Evolutionary conservation across 92 coral and sea anemone genomes (phyloP).

Genomic region (Phenganax stokvisi): DNA sequence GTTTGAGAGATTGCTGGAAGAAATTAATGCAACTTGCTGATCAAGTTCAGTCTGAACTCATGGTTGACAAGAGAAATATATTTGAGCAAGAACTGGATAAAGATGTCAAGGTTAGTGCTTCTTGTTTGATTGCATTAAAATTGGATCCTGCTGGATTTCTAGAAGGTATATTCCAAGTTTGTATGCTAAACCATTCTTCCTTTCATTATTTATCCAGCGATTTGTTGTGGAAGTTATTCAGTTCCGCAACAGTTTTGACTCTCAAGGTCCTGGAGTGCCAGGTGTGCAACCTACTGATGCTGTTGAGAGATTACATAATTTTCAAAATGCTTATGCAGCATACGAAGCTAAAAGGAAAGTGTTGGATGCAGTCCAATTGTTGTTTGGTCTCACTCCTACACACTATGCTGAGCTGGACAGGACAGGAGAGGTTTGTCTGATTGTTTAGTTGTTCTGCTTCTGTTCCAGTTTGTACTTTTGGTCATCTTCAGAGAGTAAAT

Average conservation of each 20-base stretch:
- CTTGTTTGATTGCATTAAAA: not conserved
- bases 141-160: too few species aligned
- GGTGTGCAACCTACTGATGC: conserved; percentile 97
- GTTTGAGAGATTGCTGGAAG: conserved; percentile 84
- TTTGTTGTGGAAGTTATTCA: conserved; percentile 97
- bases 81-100: conserved; percentile 98
- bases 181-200: not conserved
- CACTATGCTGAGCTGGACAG: conserved; percentile 93
- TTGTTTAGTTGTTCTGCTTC: not conserved
- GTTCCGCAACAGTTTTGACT: conserved; percentile 97
- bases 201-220: conserved; percentile 49
- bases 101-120: conserved; percentile 79
- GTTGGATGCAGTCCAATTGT: conserved; percentile 79
- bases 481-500: too few species aligned
- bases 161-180: too few species aligned
- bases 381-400: conserved; percentile 83
- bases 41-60: conserved; percentile 74
- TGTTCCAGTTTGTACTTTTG: too few species aligned
- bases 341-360: conserved; percentile 84
- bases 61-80: conserved; percentile 85
- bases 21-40: conserved; percentile 82
- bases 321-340: conserved; percentile 86
- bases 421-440: conserved; percentile 83
- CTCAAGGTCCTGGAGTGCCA: conserved; percentile 96
- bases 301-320: conserved; percentile 77